Evolutionary conservation across 2,113 vertebrate genomes (phyloP), one percentile per base, ranked within the genome.

Genomic region (Odobenus rosmarus): DNA sequence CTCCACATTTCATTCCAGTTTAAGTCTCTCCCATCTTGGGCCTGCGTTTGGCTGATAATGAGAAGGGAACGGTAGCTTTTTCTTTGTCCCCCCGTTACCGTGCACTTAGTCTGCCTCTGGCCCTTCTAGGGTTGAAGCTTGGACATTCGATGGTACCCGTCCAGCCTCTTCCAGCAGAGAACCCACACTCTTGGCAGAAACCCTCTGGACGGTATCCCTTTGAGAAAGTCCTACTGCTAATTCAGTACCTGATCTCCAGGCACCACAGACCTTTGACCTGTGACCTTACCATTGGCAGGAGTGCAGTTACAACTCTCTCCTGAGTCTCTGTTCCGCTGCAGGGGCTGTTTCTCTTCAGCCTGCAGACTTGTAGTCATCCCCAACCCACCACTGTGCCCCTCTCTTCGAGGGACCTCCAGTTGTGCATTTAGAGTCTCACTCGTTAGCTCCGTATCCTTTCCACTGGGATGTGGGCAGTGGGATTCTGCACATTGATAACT

Each of bases 391-490:
- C 64, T 1, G 55, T 23, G 21, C 8, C 55, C 51, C 23, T 31
- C 28, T 28, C 61, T 64, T 64, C 31, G 61, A 64, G 28, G 61
- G 12, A 5, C 61, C 28, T 31, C 19, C 46, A 5, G 3, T n/a
- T 16, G 0, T 13, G 31, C 76, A 49, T n/a, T 46, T 33, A 23
- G 15, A 71, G 31, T 46, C 59, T 71, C 28, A 0, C 19, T 21
- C 64, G 1, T 61, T 28, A 31, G 51, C 39, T 24, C 13, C 16
- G 0, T 31, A 11, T 28, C 23, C 69, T 69, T 42, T 28, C 71
- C 28, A 0, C 12, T 5, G 57, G 55, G 4, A 4, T 4, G 51
- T 28, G 14, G 15, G n/a, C 33, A n/a, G 7, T 2, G 49, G 59
- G 59, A 24, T 21, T 28, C 18, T 5, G 3, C 51, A 4, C 51